Base-by-base conservation (phyloP, 2,888 invertebrate genomes). In the Helleia helle region DNA sequence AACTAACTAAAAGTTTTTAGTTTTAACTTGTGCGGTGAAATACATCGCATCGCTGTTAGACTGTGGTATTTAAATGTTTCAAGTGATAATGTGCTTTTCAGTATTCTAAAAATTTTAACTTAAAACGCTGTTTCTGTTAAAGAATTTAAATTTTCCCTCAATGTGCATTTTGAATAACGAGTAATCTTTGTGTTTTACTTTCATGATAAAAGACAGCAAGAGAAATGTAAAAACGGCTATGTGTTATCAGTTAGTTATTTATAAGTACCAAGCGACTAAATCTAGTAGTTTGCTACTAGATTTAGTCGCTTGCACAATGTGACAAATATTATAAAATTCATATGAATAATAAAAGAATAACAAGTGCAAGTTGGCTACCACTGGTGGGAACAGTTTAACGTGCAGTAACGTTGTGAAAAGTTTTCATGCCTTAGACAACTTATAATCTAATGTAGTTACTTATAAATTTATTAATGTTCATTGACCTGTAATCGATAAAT, bases 1-100 rank as follows among this genome's bases (percentile, higher is more conserved):
- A 57, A 60, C 65, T 61, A 65, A 69, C 68, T 67, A 59, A 74
- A 77, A 79, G 61, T 77, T 77, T 68, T 62, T 61, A 44, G 46
- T 47, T 46, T 36, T 47, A 67, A 71, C 62, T 71, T 64, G 54
- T 52, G 50, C 60, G 52, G 53, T 51, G 58, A 58, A 68, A 65
- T 65, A 63, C 65, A 50, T 50, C 46, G 47, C 48, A 44, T 52
- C 51, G 49, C 49, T 44, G 62, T 49, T 48, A 50, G 51, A 44
- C 44, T 52, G 55, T 56, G 51, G 51, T 51, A 52, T 59, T 55
- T 52, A 53, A 51, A 52, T 51, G 50, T 49, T 47, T 48, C 43
- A 38, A 44, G 38, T 40, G 37, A 36, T 44, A 42, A 43, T 49
- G 40, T 36, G 41, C 48, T 25, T 24, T 8, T n/a, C n/a, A 22